Evolutionary conservation across 2,888 invertebrate genomes (phyloP).

Genomic region (Brenthis daphne): DNA sequence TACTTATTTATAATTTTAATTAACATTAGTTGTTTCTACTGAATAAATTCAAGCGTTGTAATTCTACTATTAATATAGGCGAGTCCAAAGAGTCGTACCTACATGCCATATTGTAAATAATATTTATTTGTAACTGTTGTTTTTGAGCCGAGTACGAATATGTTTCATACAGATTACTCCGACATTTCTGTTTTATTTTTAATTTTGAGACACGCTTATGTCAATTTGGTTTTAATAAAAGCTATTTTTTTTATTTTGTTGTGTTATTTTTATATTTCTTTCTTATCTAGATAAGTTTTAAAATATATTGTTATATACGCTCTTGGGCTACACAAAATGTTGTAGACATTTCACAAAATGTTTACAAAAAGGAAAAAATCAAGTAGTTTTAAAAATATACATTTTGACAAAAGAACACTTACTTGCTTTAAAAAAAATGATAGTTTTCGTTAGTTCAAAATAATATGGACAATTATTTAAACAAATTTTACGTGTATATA

Average conservation of each 20-base stretch:
- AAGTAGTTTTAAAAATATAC: no score
- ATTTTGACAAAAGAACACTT: no score
- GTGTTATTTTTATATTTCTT: slow-evolving; percentile 37
- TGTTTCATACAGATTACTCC: slow-evolving; percentile 27
- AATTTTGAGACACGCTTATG: slow-evolving; percentile 45
- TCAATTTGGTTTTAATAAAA: slow-evolving; percentile 56
- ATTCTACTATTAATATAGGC: slow-evolving; percentile 39
- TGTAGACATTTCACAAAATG: no score
- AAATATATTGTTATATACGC: no score
- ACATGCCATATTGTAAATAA: slow-evolving; percentile 54
- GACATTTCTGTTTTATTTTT: slow-evolving; percentile 47
- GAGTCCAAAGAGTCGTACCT: slow-evolving; percentile 70
- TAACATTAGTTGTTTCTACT: neutral
- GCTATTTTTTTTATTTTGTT: slow-evolving; percentile 48
- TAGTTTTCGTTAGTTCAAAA: no score
- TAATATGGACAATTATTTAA: no score
- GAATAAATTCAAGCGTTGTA: slow-evolving; percentile 12
- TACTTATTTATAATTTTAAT: slow-evolving; percentile 17
- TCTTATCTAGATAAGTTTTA: neutral
- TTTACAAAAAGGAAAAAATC: no score
- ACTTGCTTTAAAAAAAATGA: no score
- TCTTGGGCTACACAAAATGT: no score
- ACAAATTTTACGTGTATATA: no score
- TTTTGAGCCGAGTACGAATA: slow-evolving; percentile 23
- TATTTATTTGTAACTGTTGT: slow-evolving; percentile 46